These are phyloP conservation scores for Coturnix japonica DNA, from an alignment of 2,113 vertebrate species.

Conservation along the genomic window DNA sequence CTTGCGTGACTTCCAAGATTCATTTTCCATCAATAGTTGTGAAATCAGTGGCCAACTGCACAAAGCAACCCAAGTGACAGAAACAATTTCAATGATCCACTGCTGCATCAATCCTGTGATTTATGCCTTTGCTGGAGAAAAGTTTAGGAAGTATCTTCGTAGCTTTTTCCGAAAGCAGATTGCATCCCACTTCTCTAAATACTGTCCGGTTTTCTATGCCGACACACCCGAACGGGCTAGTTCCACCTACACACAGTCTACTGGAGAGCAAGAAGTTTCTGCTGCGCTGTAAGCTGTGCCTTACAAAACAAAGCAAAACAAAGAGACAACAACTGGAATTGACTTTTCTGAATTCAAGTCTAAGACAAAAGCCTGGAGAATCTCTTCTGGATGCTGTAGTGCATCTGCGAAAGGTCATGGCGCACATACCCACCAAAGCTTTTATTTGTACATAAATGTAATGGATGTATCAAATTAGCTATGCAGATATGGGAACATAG, in stretches of 20 bases:
- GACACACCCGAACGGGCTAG: constrained; percentile 66
- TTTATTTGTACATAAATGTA: too few species aligned
- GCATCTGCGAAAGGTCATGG: background rate
- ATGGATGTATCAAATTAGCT: background rate
- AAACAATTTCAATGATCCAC: constrained; percentile 85
- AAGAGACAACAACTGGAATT: too few species aligned
- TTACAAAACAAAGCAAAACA: background rate
- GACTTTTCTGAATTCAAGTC: background rate
- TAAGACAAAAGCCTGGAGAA: background rate
- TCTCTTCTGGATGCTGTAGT: background rate
- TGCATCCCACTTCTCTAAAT: constrained; percentile 56
- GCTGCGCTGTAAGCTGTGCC: constrained; percentile 50
- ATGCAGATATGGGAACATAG: background rate
- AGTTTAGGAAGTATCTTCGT: constrained; percentile 84
- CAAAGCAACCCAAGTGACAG: constrained; percentile 76
- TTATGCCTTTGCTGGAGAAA: constrained; percentile 92
- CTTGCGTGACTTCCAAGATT: constrained; percentile 78
- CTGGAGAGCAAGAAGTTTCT: constrained; percentile 79
- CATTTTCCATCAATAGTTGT: constrained; percentile 64
- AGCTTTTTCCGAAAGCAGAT: constrained; percentile 73
- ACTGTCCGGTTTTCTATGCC: constrained; percentile 61
- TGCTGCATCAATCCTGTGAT: constrained; percentile 93
- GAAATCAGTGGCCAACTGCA: background rate
- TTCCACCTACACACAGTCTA: constrained; percentile 76
- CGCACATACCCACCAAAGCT: too few species aligned